Base-by-base conservation (phyloP, 2,888 invertebrate species). In the Cheilosia vulpina region DNA sequence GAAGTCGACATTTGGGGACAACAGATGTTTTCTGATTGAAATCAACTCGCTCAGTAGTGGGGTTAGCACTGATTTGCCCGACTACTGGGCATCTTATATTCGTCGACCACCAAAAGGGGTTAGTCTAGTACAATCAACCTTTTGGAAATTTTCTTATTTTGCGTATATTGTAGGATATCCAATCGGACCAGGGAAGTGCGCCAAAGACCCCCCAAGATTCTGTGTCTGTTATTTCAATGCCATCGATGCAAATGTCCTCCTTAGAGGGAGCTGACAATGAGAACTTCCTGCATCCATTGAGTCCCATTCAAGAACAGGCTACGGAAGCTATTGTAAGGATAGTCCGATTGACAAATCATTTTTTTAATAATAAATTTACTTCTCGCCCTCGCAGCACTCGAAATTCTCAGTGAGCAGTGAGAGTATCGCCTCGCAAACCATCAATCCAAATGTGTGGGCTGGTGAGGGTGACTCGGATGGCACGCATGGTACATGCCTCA, bases 11-110 rank as follows among this genome's bases (percentile, higher is more conserved):
- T 99, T 97, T 93, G 98, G 98, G 13, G 94, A 95, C 45, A 94
- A 95, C 89, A 96, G 96, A 90, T 98, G 98, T 92, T 98, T 98
- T 91, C 93, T 99, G 89, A 93, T 99, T 76, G 95, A 96, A 91
- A 96, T 98, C 87, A 99, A 99, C 93, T 98, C 98, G 1, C 94
- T 95, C 88, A 94, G 93, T 63, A 93, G 93, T 0, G 93, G 94
- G 19, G 93, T 93, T 63, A 93, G 94, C 58, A 91, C 92, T 79
- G 94, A 95, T 90, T 92, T 95, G 90, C 95, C 96, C 11, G 98
- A 98, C 93, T 96, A 96, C 17, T 98, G 98, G 98, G 94, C 94
- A 88, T 95, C 95, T 87, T 97, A 95, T 92, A 94, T 98, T 66
- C 94, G 94, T 73, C 94, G 94, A 76, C 93, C 94, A 87, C 92